Conservation (phyloP, 1,140 invertebrate species). For the Theocolax elegans region DNA sequence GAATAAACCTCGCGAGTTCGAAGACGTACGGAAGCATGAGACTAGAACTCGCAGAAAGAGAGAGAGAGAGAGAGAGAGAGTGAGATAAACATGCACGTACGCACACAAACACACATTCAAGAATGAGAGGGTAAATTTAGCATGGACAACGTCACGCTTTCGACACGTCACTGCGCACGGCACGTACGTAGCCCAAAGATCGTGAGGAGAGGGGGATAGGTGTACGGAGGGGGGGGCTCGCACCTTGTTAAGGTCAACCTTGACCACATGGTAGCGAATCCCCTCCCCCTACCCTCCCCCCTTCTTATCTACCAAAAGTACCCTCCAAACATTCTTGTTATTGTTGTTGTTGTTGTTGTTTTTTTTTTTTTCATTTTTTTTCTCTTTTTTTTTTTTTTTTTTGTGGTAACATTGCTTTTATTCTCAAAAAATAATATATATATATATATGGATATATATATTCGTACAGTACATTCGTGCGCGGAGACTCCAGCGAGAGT, state of each 20-base stretch:
- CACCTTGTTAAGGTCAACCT: no score
- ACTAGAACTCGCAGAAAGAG: neutral
- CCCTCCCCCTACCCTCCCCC: neutral
- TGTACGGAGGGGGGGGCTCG: no score
- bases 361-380: constrained; percentile 32
- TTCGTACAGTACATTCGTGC: neutral
- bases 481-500: no score
- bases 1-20: no score
- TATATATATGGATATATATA: neutral
- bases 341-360: constrained; percentile 25
- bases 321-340: neutral
- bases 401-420: neutral
- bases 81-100: neutral
- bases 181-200: no score
- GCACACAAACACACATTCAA: neutral
- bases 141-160: constrained; percentile 20
- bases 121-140: constrained; percentile 31
- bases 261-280: no score
- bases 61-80: constrained; percentile 1
- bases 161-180: constrained; percentile 37
- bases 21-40: no score
- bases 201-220: no score
- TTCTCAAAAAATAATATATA: neutral
- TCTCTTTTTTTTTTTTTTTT: constrained; percentile 22
- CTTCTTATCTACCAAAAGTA: neutral